Base-by-base conservation (phyloP, 1,140 invertebrate genomes). In the Polypedilum pembai region DNA sequence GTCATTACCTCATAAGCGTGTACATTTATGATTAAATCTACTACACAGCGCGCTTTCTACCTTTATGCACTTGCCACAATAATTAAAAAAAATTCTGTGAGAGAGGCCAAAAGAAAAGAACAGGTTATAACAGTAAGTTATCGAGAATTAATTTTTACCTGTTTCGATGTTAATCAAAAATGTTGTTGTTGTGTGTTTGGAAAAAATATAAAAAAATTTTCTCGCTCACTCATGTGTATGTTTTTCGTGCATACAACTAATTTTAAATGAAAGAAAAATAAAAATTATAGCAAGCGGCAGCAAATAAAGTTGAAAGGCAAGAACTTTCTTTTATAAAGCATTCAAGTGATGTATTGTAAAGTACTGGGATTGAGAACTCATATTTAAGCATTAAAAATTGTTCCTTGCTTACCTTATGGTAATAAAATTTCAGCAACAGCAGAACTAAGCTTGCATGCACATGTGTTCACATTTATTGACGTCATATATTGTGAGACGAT, bases 101-200 rank as follows among this genome's bases (percentile, higher is more conserved):
- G 24, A 33, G 24, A 56, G 12, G 45, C 45, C 8, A 45, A 7
- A 8, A 45, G 8, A 45, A 8, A 45, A 45, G 1, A 45, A 45
- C 41, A 45, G 41, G 41, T 45, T 12, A 56, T 12, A n/a, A 10
- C 45, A 56, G 45, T 12, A 56, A 33, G 24, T 33, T 33, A 33
- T 33, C 24, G 5, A 8, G n/a, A 56, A 12, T 56, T 56, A 15
- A 56, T 56, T 56, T n/a, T 56, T 56, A 15, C 45, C 45, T 56
- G 45, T 56, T 56, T 56, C n/a, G 12, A 56, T 15, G n/a, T 56
- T 56, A 56, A 56, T 56, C 45, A n/a, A 56, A 33, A 56, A 56
- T 56, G 45, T 12, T n/a, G 12, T 56, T 56, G 45, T 56, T 56
- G 45, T 33, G 24, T 33, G 24, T 33, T 3, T 33, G 24, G 24